A percentile compares a stretch with the other conserved stretches of the same genome.
Conservation (phyloP, 2,888 invertebrate species). For the Sinopyrophorus schimmeli region DNA sequence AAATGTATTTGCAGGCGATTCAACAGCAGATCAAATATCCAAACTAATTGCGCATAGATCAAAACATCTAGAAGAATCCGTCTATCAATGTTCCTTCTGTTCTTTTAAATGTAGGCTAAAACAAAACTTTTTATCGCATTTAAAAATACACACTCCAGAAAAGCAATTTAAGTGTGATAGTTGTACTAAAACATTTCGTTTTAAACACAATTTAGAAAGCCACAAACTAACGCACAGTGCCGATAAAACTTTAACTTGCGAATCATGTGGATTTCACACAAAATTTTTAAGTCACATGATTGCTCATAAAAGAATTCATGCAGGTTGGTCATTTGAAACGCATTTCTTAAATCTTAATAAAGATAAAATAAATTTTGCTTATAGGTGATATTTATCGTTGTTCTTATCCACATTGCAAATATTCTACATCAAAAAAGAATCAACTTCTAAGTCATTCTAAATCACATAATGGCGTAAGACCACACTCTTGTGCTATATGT, state of each 20-base stretch:
- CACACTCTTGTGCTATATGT: constrained; percentile 61
- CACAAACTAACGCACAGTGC: constrained; percentile 61
- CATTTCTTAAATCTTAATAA: constrained; percentile 1
- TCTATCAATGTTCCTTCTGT: constrained; percentile 60
- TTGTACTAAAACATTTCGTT: constrained; percentile 63
- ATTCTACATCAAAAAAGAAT: constrained; percentile 66
- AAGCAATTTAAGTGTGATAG: constrained; percentile 62
- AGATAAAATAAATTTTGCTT: constrained; percentile 4
- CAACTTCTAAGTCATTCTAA: constrained; percentile 68
- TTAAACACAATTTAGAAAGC: constrained; percentile 62
- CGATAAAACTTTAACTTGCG: constrained; percentile 64
- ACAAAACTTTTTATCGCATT: constrained; percentile 62
- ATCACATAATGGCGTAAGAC: constrained; percentile 60
- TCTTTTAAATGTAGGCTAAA: constrained; percentile 62
- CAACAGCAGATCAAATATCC: constrained; percentile 56
- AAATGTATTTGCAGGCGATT: constrained; percentile 45
- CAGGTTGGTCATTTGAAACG: constrained; percentile 49
- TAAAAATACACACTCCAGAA: constrained; percentile 62
- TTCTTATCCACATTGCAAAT: constrained; percentile 64
- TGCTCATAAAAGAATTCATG: constrained; percentile 67
- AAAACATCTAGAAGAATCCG: constrained; percentile 59
- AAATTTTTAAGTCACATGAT: constrained; percentile 69
- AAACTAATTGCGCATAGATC: constrained; percentile 64
- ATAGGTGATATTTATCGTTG: constrained; percentile 65
- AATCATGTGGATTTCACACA: constrained; percentile 69